phyloP scores from a whole-genome alignment of 2,797 vertebrate species.

The Ara ararauna region DNA sequence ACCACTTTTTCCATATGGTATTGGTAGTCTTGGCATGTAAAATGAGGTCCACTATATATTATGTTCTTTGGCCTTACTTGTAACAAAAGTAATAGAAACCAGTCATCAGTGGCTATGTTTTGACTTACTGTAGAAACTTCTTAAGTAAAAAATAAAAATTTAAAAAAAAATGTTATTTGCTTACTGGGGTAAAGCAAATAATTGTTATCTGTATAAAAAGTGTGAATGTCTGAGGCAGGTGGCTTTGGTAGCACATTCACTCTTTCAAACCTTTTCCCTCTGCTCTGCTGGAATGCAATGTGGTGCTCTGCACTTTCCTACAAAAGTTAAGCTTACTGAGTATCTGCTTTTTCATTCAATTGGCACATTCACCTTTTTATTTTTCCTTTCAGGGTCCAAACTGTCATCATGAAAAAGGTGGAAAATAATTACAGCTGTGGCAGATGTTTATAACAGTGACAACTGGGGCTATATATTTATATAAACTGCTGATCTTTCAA shows the following conservation, averaged over 20 bases:
- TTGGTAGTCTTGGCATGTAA: not conserved
- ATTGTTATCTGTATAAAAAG: not conserved
- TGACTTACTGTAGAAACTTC: not conserved
- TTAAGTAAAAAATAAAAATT: not conserved
- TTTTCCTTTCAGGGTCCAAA: constrained; percentile 53
- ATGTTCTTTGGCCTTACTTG: not conserved
- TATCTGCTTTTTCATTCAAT: constrained; percentile 54
- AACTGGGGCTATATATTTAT: constrained; percentile 52
- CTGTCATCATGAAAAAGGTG: constrained; percentile 7
- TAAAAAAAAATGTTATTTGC: not conserved
- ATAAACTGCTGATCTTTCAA: constrained; percentile 60
- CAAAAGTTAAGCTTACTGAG: constrained; percentile 12
- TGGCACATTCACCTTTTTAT: not conserved
- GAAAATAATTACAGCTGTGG: constrained; percentile 44
- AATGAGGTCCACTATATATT: not conserved
- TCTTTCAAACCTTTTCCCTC: not conserved
- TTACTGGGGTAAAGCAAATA: not conserved
- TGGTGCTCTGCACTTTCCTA: not conserved
- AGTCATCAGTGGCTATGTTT: not conserved
- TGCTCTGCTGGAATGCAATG: not conserved
- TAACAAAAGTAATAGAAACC: not conserved
- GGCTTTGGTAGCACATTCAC: not conserved
- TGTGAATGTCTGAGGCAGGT: not conserved
- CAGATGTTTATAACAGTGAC: constrained; percentile 58
- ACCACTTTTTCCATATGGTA: not conserved